phyloP scores from a whole-genome alignment of 2,888 invertebrate species.

The Drosophila trichaetosa region DNA sequence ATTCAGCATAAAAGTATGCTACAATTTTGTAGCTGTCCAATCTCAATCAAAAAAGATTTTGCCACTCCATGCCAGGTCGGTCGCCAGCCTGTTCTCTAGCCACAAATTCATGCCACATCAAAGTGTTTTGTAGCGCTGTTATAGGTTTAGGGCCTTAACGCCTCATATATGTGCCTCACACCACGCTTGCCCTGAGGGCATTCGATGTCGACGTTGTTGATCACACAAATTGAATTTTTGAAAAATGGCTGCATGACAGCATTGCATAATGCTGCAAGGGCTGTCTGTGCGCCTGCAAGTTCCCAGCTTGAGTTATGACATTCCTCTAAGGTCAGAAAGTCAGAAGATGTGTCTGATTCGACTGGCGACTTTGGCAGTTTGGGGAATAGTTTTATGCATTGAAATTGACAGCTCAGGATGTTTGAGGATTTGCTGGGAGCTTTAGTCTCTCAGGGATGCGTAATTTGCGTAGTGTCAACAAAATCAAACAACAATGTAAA shows the following conservation, averaged over 20 bases:
- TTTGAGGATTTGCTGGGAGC: slow-evolving; percentile 38
- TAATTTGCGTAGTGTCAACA: slow-evolving; percentile 34
- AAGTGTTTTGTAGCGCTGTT: slow-evolving; percentile 59
- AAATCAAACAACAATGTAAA: not conserved
- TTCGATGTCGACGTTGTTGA: slow-evolving; percentile 66
- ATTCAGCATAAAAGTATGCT: slow-evolving; percentile 27
- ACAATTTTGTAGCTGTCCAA: not conserved
- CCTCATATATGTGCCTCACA: slow-evolving; percentile 7
- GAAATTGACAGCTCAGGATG: slow-evolving; percentile 66
- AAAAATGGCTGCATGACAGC: slow-evolving; percentile 65
- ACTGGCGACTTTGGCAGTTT: slow-evolving; percentile 7
- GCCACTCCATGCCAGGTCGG: slow-evolving; percentile 1
- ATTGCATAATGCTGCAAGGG: slow-evolving; percentile 56
- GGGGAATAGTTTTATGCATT: slow-evolving; percentile 40
- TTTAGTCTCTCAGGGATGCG: slow-evolving; percentile 20
- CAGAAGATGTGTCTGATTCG: slow-evolving; percentile 47
- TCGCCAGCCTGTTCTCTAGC: not conserved
- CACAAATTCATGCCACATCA: slow-evolving; percentile 55
- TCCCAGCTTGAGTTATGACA: slow-evolving; percentile 48
- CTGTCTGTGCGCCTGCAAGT: slow-evolving; percentile 25
- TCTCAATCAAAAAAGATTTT: slow-evolving; percentile 28
- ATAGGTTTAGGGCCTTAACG: slow-evolving; percentile 32
- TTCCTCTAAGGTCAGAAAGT: slow-evolving; percentile 57
- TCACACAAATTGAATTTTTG: slow-evolving; percentile 80
- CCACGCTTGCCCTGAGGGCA: slow-evolving; percentile 39